These are phyloP conservation scores for Aurelia coerulea DNA, from an alignment of 30 jellyfish, hydroid and myxozoan genomes.

Conservation along the genomic window DNA sequence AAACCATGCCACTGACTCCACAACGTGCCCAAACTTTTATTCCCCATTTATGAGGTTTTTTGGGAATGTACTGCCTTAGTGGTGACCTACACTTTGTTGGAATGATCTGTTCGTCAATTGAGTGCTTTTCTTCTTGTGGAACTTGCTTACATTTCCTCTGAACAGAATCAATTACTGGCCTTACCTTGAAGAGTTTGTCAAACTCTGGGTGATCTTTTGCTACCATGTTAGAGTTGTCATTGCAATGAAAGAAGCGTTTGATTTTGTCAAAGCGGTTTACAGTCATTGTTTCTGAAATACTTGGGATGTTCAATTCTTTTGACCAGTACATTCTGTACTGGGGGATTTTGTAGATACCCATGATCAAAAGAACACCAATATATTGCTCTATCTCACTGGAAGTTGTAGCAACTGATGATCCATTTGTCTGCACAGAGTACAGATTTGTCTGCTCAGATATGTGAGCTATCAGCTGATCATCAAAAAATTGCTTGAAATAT, in stretches of 20 bases:
- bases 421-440: constrained; percentile 56
- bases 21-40: constrained; percentile 55
- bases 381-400: constrained; percentile 33
- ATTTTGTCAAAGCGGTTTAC: constrained; percentile 40
- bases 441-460: constrained; percentile 26
- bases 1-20: constrained; percentile 43
- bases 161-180: constrained; percentile 37
- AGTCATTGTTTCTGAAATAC: constrained; percentile 19
- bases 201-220: neutral
- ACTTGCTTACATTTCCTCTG: constrained; percentile 30
- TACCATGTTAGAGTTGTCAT: constrained; percentile 1
- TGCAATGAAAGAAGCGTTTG: constrained; percentile 39
- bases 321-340: constrained; percentile 53
- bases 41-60: constrained; percentile 65
- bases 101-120: constrained; percentile 44
- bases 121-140: constrained; percentile 41
- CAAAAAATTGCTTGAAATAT: constrained; percentile 19
- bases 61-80: constrained; percentile 17
- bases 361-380: constrained; percentile 25
- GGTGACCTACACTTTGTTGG: constrained; percentile 35
- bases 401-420: constrained; percentile 6
- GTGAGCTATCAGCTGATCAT: constrained; percentile 24
- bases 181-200: constrained; percentile 26
- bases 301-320: neutral
- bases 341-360: constrained; percentile 30